Conservation (phyloP, 2,797 vertebrate genomes). For the Poeciliopsis presidionis region DNA sequence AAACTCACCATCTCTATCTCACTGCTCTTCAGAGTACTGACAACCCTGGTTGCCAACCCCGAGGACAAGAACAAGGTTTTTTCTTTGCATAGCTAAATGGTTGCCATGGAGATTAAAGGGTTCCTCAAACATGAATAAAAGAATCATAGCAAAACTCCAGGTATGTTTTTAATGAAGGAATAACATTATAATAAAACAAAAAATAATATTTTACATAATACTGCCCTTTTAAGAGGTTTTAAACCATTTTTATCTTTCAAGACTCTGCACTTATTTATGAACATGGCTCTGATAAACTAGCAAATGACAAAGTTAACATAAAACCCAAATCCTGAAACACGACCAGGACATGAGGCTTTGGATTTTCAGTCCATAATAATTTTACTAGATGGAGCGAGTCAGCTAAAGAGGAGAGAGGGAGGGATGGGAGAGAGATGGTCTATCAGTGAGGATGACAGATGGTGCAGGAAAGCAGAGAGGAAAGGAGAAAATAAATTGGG, state of each 20-base stretch:
- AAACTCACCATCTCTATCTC: too few relatives aligned
- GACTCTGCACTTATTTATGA: background rate
- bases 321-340: slow-evolving; percentile 51
- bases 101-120: too few relatives aligned
- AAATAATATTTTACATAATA: too few relatives aligned
- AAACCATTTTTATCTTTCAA: background rate
- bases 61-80: too few relatives aligned
- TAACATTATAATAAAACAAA: too few relatives aligned
- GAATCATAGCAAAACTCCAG: too few relatives aligned
- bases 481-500: slow-evolving; percentile 37
- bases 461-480: slow-evolving; percentile 37
- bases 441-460: slow-evolving; percentile 50
- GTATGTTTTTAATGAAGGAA: too few relatives aligned
- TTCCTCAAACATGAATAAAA: too few relatives aligned
- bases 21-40: too few relatives aligned
- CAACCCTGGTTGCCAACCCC: too few relatives aligned
- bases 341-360: background rate
- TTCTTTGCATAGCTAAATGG: too few relatives aligned
- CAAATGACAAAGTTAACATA: background rate
- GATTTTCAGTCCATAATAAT: slow-evolving; percentile 59
- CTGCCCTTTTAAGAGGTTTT: too few relatives aligned
- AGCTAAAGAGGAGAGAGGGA: slow-evolving; percentile 48
- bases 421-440: slow-evolving; percentile 7
- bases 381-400: slow-evolving; percentile 57
- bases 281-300: background rate